phyloP scores from a whole-genome alignment of 2,888 invertebrate species.

The Brachyptera putata region DNA sequence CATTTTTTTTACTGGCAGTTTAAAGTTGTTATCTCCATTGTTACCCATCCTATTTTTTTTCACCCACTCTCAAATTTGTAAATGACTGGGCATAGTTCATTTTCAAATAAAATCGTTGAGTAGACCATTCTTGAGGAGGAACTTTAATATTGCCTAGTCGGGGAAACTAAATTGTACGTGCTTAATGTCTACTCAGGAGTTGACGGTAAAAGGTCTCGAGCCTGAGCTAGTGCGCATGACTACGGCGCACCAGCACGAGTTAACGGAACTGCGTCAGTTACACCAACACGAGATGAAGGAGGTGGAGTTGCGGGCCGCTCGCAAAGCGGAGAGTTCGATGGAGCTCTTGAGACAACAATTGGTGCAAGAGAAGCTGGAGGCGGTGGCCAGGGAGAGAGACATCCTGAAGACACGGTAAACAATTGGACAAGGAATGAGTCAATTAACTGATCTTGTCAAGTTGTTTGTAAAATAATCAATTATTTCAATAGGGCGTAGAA shows the following conservation, averaged over 20 bases:
- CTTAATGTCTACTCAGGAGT: conserved; percentile 63
- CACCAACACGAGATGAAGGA: conserved; percentile 65
- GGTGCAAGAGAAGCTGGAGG: conserved; percentile 58
- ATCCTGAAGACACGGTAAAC: conserved; percentile 53
- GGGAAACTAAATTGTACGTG: no score
- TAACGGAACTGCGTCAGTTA: conserved; percentile 62
- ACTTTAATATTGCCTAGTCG: no score
- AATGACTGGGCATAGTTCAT: no score
- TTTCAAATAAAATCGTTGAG: no score
- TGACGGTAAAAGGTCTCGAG: conserved; percentile 83
- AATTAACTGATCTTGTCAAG: neutral
- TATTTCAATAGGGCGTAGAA: neutral
- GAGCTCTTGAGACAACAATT: conserved; percentile 57
- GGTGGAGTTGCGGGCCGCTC: conserved; percentile 55
- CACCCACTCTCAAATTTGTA: no score
- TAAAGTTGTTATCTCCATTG: no score
- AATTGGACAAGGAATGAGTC: neutral
- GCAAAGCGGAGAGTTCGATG: conserved; percentile 58
- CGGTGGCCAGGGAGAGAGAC: conserved; percentile 57
- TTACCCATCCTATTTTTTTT: no score
- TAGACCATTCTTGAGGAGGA: no score
- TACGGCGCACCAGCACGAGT: conserved; percentile 62
- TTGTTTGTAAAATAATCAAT: no score
- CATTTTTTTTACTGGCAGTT: no score
- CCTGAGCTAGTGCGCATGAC: conserved; percentile 78